Evolutionary conservation across 2,888 invertebrate genomes (phyloP), one percentile per base, ranked within the genome.

Genomic region (Halictus quadricinctus): DNA sequence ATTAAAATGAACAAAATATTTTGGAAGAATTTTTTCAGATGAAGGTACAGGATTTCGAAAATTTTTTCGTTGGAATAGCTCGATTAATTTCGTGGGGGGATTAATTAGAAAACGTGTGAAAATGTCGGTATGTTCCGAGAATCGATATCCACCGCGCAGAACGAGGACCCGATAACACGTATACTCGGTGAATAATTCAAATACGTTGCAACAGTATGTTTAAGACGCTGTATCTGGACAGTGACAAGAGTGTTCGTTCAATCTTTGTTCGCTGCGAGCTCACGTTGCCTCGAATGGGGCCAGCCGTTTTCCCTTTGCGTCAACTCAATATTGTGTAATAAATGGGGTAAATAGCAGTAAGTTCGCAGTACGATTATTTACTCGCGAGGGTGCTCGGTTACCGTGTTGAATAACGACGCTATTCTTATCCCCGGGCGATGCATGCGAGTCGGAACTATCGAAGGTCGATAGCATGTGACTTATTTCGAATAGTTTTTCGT

Each of bases 171-270:
- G 43, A 43, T 43, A n/a, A 12, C 5, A n/a, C 69, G 21, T 70
- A 6, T n/a, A 43, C n/a, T 43, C n/a, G 5, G 12, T 6, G 13
- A 70, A 43, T 70, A 70, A 70, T 70, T 70, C 43, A 43, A 43
- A 70, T 43, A 70, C 12, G 6, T 13, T 43, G n/a, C n/a, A n/a
- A 70, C 70, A 43, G 70, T 43, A 70, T 70, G 70, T 70, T 70
- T 41, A 43, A 70, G 70, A 73, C 25, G 73, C 36, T 36, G 29
- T 50, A 50, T 73, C 41, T 70, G n/a, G 70, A 70, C 70, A 70
- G 70, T 70, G 70, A 70, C 70, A 70, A 70, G 70, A 70, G 43
- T 21, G 41, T 43, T 70, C 70, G 70, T 70, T 70, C 70, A 70
- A 43, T 70, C 70, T n/a, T 70, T 70, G 70, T 70, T 43, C 70